Evolutionary conservation across 92 coral and sea anemone genomes (phyloP).

Genomic region (Umimayanthus chanpuru): DNA sequence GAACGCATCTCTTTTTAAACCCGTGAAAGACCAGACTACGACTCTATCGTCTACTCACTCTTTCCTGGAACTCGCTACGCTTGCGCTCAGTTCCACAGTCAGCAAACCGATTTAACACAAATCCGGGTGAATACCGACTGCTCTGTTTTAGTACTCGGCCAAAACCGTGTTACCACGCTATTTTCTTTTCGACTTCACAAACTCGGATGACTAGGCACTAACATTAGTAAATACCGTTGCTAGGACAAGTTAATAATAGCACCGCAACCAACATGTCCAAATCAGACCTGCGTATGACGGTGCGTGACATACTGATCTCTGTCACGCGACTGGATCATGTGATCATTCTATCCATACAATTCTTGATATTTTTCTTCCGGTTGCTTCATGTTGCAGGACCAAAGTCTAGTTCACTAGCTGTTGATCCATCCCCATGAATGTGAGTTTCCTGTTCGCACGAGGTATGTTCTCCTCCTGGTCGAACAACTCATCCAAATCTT

Average conservation of each 20-base stretch:
- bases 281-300: neutral
- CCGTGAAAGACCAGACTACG: too few relatives aligned
- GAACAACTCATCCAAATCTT: conserved; percentile 82
- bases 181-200: too few relatives aligned
- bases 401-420: conserved; percentile 6
- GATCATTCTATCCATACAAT: neutral
- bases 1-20: too few relatives aligned
- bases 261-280: neutral
- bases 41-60: too few relatives aligned
- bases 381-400: neutral
- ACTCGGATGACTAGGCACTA: too few relatives aligned
- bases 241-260: too few relatives aligned
- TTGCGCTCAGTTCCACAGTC: too few relatives aligned
- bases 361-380: neutral
- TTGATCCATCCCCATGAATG: conserved; percentile 55
- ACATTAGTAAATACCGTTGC: neutral
- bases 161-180: too few relatives aligned
- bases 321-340: neutral
- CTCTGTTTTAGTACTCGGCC: too few relatives aligned
- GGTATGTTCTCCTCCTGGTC: conserved; percentile 57
- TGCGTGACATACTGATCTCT: neutral
- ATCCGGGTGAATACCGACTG: too few relatives aligned
- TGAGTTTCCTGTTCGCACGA: conserved; percentile 62
- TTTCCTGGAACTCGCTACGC: too few relatives aligned
- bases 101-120: too few relatives aligned